These are phyloP conservation scores for Perca schrenkii DNA, from an alignment of 2,113 vertebrate species.

Conservation along the genomic window DNA sequence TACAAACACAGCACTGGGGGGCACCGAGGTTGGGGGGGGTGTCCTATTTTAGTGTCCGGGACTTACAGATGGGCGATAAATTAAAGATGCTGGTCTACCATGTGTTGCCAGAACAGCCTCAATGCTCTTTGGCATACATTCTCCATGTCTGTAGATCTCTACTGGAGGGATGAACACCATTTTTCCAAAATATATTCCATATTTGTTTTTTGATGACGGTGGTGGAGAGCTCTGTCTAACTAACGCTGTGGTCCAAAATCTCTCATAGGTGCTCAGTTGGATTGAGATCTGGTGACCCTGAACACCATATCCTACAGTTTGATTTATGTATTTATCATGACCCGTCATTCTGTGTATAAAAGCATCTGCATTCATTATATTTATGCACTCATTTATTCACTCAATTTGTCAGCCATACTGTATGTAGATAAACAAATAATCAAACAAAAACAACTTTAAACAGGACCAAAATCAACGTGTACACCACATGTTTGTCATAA, in stretches of 20 bases:
- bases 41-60: too few species aligned
- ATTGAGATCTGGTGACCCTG: background rate
- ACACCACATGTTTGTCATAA: background rate
- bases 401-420: background rate
- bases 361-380: background rate
- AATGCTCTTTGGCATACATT: background rate
- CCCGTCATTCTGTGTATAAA: background rate
- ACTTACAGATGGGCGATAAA: background rate
- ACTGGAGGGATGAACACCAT: background rate
- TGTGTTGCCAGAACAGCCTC: background rate
- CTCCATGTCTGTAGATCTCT: background rate
- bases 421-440: constrained; percentile 2
- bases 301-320: background rate
- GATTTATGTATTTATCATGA: background rate
- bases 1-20: background rate
- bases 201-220: background rate
- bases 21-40: too few species aligned
- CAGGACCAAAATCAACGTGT: background rate
- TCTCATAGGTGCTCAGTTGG: background rate
- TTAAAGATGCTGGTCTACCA: background rate
- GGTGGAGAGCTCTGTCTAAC: background rate
- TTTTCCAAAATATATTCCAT: background rate
- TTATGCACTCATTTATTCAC: constrained; percentile 5
- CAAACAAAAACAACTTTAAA: constrained; percentile 9
- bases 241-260: background rate